Evolutionary conservation across 2,888 invertebrate genomes (phyloP), one percentile per base, ranked within the genome.

Genomic region (Linyphia triangularis): DNA sequence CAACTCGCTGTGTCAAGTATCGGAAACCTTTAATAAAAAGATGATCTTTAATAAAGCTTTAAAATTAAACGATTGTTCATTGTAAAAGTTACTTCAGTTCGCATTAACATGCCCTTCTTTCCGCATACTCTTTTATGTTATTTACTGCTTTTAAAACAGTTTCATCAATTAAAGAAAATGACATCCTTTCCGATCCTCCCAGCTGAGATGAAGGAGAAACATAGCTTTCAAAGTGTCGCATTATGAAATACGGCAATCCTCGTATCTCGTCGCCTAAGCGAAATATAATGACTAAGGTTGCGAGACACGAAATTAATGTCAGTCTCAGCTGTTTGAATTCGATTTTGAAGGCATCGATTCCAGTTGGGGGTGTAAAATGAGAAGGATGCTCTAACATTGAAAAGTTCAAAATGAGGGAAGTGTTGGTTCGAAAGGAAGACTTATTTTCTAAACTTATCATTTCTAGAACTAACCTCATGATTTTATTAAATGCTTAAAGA

Each of bases 301-400:
- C 61, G 30, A 28, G 37, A 85, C 33, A 72, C 70, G 85, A 63
- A 72, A 85, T 85, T 85, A 85, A 78, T 85, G 85, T 78, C 85
- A 85, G 63, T 69, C 63, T 85, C 85, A 85, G 85, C 78, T 85
- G 85, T n/a, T 72, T 24, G 63, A 24, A 78, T 85, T 85, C 72
- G 78, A 79, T 85, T 85, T 85, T 85, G 78, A 85, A 63, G 26
- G 78, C 78, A 72, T 72, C 78, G 69, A 72, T 78, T 77, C 43
- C 28, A 51, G 67, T 30, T 37, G 67, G 19, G 57, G 57, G 61
- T 61, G 61, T 22, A 61, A 13, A 26, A 26, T 9, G 61, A 26
- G 4, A 24, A 24, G 61, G 59, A 13, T 3, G n/a, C 6, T 16
- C n/a, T 30, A 30, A n/a, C 65, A 16, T 30, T 65, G 30, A n/a